phyloP scores from a whole-genome alignment of 2,888 invertebrate species.

The Aelia acuminata region DNA sequence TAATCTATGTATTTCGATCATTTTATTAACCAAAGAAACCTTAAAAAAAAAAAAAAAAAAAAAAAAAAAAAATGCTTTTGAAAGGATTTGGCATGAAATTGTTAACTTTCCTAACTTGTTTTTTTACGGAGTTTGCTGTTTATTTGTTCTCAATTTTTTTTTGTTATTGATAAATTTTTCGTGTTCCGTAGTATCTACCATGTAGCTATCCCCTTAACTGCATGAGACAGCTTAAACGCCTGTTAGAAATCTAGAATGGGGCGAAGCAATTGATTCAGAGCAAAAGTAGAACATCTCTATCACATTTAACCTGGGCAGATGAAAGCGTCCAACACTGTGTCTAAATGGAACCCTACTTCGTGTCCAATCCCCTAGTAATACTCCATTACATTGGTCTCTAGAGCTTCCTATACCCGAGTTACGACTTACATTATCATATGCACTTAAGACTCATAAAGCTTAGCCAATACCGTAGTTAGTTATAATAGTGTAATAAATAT shows the following conservation, averaged over 20 bases:
- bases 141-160: too few relatives aligned
- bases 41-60: too few relatives aligned
- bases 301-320: not conserved
- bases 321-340: conserved; percentile 7
- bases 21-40: too few relatives aligned
- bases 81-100: too few relatives aligned
- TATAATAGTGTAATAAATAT: not conserved
- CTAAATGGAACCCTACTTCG: not conserved
- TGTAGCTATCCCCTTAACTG: not conserved
- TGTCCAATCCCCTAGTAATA: not conserved
- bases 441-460: not conserved
- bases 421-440: not conserved
- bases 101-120: too few relatives aligned
- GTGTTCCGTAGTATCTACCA: not conserved
- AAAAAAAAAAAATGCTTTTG: too few relatives aligned
- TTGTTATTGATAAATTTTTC: too few relatives aligned
- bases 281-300: conserved; percentile 31
- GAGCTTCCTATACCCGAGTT: not conserved
- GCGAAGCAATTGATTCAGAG: conserved; percentile 4
- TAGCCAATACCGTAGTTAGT: not conserved
- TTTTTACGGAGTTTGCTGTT: too few relatives aligned
- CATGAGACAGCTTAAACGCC: not conserved
- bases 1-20: too few relatives aligned
- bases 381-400: not conserved
- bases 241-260: conserved; percentile 30